A percentile compares a stretch with the other conserved stretches of the same genome.
phyloP scores from a whole-genome alignment of 2,888 invertebrate genomes.

The Enchytraeus crypticus region DNA sequence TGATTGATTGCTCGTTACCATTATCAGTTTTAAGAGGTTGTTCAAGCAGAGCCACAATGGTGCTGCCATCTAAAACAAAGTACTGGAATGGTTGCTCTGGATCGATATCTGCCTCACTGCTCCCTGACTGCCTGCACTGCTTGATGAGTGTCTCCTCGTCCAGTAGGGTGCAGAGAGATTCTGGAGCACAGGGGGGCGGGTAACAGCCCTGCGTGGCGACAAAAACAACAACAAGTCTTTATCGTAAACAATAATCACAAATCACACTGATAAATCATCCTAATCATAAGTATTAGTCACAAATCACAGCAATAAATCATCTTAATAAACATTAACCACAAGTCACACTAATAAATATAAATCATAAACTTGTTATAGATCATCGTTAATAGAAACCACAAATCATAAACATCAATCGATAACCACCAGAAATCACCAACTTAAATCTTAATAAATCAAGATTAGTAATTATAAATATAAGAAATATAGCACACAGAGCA shows the following conservation, averaged over 20 bases:
- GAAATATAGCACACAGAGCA: too few relatives aligned
- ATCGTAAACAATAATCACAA: neutral
- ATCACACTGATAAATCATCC: neutral
- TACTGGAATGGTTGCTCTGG: constrained; percentile 60
- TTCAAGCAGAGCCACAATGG: constrained; percentile 78
- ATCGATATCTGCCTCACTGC: constrained; percentile 27
- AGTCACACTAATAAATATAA: neutral
- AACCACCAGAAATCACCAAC: too few relatives aligned
- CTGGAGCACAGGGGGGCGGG: constrained; percentile 73
- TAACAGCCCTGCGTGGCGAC: constrained; percentile 61
- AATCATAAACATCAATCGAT: too few relatives aligned
- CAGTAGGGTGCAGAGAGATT: constrained; percentile 73
- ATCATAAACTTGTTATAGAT: too few relatives aligned
- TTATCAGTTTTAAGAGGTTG: constrained; percentile 77
- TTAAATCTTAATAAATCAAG: too few relatives aligned
- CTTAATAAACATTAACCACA: neutral
- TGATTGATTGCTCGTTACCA: too few relatives aligned
- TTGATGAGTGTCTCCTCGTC: constrained; percentile 76
- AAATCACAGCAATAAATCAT: neutral
- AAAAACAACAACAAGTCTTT: neutral
- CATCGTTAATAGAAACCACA: too few relatives aligned
- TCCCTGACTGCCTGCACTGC: constrained; percentile 53
- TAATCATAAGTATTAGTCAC: neutral
- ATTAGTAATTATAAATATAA: too few relatives aligned
- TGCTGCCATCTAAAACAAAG: constrained; percentile 73